Base-by-base conservation (phyloP, 2,113 vertebrate species). In the Callipepla californica region DNA sequence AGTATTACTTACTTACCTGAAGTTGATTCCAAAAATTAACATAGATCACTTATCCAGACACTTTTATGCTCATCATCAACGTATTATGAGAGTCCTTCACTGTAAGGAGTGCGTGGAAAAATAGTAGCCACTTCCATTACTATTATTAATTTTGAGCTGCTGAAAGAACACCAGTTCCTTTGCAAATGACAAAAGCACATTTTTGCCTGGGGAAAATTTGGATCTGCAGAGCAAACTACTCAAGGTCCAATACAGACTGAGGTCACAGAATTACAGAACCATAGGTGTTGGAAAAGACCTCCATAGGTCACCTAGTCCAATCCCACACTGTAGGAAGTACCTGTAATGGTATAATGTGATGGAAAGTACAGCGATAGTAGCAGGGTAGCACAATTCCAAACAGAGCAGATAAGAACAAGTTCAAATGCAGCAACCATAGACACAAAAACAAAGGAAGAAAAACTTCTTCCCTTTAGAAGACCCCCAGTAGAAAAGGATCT, bases 31-130 rank as follows among this genome's bases (percentile, higher is more conserved):
- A 36, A 36, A 61, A 61, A 36, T 36, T 13, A 32, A 48, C 8
- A 30, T 3, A 38, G 5, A 36, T 81, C 26, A 51, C 50, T 25
- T 76, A 16, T 50, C 9, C 17, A 68, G 28, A 44, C 48, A 48
- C 6, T 61, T 75, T 51, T 59, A 22, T 51, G 34, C 10, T 79
- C 30, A 11, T 61, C 11, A 11, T 8, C 0, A 0, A 12, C 21
- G 6, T 5, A 8, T 21, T 8, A 59, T 9, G 14, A 2, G 50
- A 78, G 7, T 11, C 61, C 53, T 57, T 81, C 57, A 20, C 8
- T 48, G 7, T 32, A 57, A 25, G 5, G 25, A 14, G 4, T 23
- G 3, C 11, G 42, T 5, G 16, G 7, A 40, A 3, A 21, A 61
- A 7, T 36, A 14, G n/a, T 20, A 53, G 34, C 4, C 53, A 3